These are phyloP conservation scores for Acanthornis magna DNA, from an alignment of 2,797 vertebrate genomes.

Conservation along the genomic window DNA sequence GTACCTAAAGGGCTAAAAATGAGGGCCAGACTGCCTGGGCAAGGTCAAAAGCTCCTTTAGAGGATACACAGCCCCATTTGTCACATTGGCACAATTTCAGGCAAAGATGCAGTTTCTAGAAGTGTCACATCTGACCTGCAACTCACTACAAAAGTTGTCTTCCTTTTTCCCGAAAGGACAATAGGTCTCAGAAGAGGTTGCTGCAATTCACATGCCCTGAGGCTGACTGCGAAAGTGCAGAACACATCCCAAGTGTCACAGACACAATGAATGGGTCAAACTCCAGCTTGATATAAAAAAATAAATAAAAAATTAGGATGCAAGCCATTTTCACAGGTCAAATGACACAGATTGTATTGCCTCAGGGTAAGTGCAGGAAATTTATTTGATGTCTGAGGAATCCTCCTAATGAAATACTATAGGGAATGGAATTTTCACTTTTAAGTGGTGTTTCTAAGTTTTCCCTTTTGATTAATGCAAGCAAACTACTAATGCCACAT, in stretches of 20 bases:
- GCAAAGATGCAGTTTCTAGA: neutral
- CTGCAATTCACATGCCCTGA: fast-evolving
- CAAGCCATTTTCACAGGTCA: neutral
- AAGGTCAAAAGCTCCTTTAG: neutral
- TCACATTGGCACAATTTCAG: neutral
- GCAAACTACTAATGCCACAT: neutral
- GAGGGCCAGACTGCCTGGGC: neutral
- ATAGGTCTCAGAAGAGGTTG: neutral
- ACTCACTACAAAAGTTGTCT: neutral
- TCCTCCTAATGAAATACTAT: neutral
- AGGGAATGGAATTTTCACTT: neutral
- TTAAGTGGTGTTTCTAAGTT: neutral
- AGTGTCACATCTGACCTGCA: neutral
- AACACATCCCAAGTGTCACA: neutral
- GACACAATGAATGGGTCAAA: neutral
- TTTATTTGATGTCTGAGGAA: neutral
- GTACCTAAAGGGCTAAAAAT: neutral
- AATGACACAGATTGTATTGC: neutral
- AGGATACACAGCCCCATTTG: neutral
- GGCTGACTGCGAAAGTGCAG: neutral
- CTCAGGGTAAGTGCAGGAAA: neutral
- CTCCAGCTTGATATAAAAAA: neutral
- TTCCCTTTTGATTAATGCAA: neutral
- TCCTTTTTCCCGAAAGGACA: neutral
- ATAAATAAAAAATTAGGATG: neutral